These are phyloP conservation scores for Pyrrhura leucotis DNA, from an alignment of 2,797 vertebrate species.

Conservation along the genomic window DNA sequence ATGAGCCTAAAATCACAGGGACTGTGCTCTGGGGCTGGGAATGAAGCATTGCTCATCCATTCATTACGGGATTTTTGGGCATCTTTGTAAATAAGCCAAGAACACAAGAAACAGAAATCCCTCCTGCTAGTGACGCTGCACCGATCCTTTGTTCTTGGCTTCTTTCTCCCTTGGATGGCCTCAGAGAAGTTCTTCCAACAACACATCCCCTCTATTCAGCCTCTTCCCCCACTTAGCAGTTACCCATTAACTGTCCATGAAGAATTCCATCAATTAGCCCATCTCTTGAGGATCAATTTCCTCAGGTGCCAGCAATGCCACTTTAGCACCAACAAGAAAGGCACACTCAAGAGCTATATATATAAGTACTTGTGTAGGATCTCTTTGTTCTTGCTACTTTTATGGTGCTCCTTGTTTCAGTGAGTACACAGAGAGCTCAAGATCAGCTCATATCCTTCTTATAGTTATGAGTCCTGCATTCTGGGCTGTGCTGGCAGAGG, in stretches of 20 bases:
- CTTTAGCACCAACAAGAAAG: background rate
- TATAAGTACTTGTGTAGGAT: background rate
- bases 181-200: background rate
- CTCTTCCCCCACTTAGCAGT: background rate
- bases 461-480: background rate
- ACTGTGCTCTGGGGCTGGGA: background rate
- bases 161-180: constrained; percentile 3
- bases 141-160: constrained; percentile 52
- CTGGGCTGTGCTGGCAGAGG: background rate
- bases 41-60: background rate
- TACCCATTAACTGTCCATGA: background rate
- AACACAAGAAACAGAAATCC: constrained; percentile 42
- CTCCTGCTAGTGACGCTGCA: constrained; percentile 13
- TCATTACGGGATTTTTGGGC: constrained; percentile 34
- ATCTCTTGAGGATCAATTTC: background rate
- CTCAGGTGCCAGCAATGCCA: background rate
- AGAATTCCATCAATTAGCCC: background rate
- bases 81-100: constrained; percentile 50
- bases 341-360: background rate
- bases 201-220: background rate
- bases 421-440: background rate
- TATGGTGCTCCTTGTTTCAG: background rate
- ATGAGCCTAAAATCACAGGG: background rate
- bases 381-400: background rate
- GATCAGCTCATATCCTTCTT: background rate